Evolutionary conservation across 2,113 vertebrate species (phyloP).

Genomic region (Stegostoma tigrinum): DNA sequence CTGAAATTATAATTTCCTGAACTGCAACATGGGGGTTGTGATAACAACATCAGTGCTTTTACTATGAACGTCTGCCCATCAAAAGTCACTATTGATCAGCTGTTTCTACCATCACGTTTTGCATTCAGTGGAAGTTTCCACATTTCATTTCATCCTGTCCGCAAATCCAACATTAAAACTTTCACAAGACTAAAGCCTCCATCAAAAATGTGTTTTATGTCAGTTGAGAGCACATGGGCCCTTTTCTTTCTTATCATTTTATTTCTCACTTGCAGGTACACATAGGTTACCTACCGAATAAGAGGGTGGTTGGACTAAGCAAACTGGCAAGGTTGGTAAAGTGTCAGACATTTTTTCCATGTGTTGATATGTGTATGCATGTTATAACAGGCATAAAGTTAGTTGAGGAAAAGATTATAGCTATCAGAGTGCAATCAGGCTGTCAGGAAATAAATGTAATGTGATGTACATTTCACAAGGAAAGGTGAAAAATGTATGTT

Average conservation of each 20-base stretch:
- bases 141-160: neutral
- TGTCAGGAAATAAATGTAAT: neutral
- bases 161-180: neutral
- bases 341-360: neutral
- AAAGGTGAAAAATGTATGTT: neutral
- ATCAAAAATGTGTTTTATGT: neutral
- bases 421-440: neutral
- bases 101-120: neutral
- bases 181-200: neutral
- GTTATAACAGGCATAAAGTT: neutral
- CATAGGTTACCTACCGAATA: constrained; percentile 62
- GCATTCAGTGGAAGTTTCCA: neutral
- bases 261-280: constrained; percentile 52
- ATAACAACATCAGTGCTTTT: neutral
- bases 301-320: constrained; percentile 61
- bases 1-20: neutral
- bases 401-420: neutral
- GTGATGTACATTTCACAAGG: neutral
- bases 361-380: neutral
- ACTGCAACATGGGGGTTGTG: neutral
- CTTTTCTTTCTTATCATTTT: neutral
- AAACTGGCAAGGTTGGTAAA: constrained; percentile 60
- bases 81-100: neutral
- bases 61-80: neutral
- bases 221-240: neutral